Base-by-base conservation (phyloP, 2,113 vertebrate genomes). In the Scytalopus superciliaris region DNA sequence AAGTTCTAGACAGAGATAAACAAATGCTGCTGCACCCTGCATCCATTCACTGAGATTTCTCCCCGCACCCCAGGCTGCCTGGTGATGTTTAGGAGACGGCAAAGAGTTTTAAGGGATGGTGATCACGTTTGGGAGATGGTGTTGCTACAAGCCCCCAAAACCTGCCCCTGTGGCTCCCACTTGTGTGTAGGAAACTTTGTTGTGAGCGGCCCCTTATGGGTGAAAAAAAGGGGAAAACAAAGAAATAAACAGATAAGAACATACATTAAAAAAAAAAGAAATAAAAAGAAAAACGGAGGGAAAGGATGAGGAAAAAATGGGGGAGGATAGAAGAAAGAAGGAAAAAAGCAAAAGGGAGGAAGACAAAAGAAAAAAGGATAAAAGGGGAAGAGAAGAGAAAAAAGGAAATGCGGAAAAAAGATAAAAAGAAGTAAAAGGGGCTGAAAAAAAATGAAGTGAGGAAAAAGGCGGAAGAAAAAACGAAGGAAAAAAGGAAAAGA, bases 141-240 rank as follows among this genome's bases (percentile, higher is more conserved):
- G 23, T 14, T 84, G 42, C 39, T 19, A 42, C 40, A 60, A 52
- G 3, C 17, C 28, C 12, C 7, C 44, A 69, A 14, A 15, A 50
- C 19, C 30, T 24, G 6, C 2, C 37, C 17, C 39, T 0, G 0
- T 44, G 49, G n/a, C 27, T 70, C 25, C 27, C n/a, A 57, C 18
- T 19, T 28, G 31, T 2, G 2, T 25, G 39, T 25, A 27, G 55
- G 19, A 59, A 89, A 83, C 14, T 66, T 37, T 35, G 8, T 9
- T 35, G 21, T 40, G 52, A 76, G 37, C 68, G 7, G 5, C 11
- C 11, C 11, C 18, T 4, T 3, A 10, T 37, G 10, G 33, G 47
- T 2, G 7, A 42, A 35, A 10, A 42, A 66, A 76, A 39, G 8
- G 44, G 9, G 8, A 11, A 66, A 60, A 28, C 4, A 62, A 57